These are phyloP conservation scores for Eubasilissa regina DNA, from an alignment of 1,140 invertebrate genomes.

Conservation along the genomic window DNA sequence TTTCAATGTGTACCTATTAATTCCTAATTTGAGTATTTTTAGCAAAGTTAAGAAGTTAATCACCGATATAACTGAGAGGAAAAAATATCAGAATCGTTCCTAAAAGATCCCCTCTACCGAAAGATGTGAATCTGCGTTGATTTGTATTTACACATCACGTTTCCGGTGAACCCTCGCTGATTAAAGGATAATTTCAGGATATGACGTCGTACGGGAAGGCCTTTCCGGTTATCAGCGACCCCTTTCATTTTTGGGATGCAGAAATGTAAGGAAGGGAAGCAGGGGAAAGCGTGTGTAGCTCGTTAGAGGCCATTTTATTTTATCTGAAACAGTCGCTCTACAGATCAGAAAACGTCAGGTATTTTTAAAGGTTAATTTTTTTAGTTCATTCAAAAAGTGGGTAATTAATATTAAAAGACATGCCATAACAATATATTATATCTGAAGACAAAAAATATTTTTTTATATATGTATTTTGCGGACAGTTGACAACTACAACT, in stretches of 20 bases:
- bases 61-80: constrained; percentile 7
- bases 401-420: too few relatives aligned
- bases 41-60: background rate
- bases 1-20: background rate
- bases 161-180: constrained; percentile 47
- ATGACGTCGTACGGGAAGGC: constrained; percentile 38
- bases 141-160: constrained; percentile 48
- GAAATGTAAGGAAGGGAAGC: background rate
- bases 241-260: constrained; percentile 27
- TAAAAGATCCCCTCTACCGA: constrained; percentile 16
- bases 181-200: constrained; percentile 53
- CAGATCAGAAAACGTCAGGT: background rate
- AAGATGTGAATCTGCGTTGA: constrained; percentile 40
- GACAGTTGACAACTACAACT: too few relatives aligned
- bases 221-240: constrained; percentile 43
- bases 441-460: too few relatives aligned
- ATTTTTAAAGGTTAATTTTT: background rate
- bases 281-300: constrained; percentile 3
- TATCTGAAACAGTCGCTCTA: background rate
- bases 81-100: constrained; percentile 13
- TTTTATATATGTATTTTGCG: too few relatives aligned
- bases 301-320: constrained; percentile 35
- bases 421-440: too few relatives aligned
- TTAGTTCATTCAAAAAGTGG: background rate
- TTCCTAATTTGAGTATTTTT: background rate